Percentiles rank a stretch among this genome's conserved stretches.
These are phyloP conservation scores for Hepsetus odoe DNA, from an alignment of 2,113 vertebrate species.

Conservation along the genomic window DNA sequence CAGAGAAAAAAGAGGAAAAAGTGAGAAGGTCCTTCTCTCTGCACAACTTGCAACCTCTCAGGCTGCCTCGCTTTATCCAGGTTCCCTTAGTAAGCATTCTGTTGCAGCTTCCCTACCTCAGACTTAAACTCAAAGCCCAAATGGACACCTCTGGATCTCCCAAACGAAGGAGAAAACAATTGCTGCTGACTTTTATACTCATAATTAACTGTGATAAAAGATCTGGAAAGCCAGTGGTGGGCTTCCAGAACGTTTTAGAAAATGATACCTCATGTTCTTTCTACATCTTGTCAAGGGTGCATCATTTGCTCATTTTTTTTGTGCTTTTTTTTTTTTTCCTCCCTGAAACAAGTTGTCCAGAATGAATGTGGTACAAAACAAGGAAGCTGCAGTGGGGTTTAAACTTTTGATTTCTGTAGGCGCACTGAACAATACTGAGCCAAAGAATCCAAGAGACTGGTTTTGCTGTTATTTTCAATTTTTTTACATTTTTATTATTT, in stretches of 20 bases:
- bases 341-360: background rate
- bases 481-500: too few species aligned
- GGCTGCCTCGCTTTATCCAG: slow-evolving; percentile 4
- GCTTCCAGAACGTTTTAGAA: slow-evolving; percentile 1
- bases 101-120: slow-evolving; percentile 73
- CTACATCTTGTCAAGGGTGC: slow-evolving; percentile 31
- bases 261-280: slow-evolving; percentile 33
- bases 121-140: slow-evolving; percentile 49
- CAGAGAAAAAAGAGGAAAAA: slow-evolving; percentile 88
- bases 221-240: background rate
- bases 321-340: slow-evolving; percentile 1
- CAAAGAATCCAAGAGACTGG: slow-evolving; percentile 11
- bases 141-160: slow-evolving; percentile 48
- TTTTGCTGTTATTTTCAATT: slow-evolving; percentile 1
- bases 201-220: slow-evolving; percentile 29
- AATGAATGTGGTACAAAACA: slow-evolving; percentile 14
- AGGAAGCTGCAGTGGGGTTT: slow-evolving; percentile 9
- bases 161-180: background rate
- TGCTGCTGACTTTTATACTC: slow-evolving; percentile 36
- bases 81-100: background rate
- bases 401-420: background rate
- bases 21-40: background rate
- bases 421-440: slow-evolving; percentile 16
- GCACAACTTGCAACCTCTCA: background rate
- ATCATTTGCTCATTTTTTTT: slow-evolving; percentile 13